Conservation (phyloP, 2,113 vertebrate species). For the Notarius lentiginosus region DNA sequence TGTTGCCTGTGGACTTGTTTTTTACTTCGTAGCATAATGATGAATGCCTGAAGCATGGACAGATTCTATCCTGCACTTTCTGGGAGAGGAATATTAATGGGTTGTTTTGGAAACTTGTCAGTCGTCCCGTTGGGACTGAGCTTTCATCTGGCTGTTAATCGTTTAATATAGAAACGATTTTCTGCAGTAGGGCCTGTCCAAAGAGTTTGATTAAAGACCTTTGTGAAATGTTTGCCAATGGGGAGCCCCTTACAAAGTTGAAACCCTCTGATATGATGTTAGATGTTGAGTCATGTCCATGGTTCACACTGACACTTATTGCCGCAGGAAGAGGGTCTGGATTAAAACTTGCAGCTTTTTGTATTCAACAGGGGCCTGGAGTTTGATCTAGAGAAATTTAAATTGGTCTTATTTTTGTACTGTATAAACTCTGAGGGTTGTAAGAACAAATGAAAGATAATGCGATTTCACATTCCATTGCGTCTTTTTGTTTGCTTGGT, state of each 20-base stretch:
- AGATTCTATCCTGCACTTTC: background rate
- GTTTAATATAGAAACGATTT: background rate
- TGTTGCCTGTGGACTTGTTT: background rate
- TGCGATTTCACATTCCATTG: background rate
- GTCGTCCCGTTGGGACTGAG: background rate
- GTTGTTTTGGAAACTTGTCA: background rate
- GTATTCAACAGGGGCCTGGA: background rate
- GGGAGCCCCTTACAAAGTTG: background rate
- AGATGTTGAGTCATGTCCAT: conserved; percentile 6
- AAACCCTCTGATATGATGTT: conserved; percentile 3
- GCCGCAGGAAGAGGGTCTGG: conserved; percentile 14
- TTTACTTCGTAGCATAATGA: background rate
- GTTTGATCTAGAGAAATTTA: background rate
- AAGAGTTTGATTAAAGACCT: background rate
- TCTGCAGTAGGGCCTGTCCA: background rate
- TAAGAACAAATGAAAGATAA: conserved; percentile 50
- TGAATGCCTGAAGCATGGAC: background rate
- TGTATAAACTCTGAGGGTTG: conserved; percentile 63
- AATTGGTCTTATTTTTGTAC: conserved; percentile 16
- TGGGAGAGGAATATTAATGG: background rate
- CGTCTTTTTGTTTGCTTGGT: background rate
- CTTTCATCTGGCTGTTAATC: background rate
- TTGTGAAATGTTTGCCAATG: background rate
- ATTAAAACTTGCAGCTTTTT: conserved; percentile 2
- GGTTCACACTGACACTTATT: background rate